phyloP scores from a whole-genome alignment of 2,888 invertebrate genomes.

The Mellilla xanthometata region DNA sequence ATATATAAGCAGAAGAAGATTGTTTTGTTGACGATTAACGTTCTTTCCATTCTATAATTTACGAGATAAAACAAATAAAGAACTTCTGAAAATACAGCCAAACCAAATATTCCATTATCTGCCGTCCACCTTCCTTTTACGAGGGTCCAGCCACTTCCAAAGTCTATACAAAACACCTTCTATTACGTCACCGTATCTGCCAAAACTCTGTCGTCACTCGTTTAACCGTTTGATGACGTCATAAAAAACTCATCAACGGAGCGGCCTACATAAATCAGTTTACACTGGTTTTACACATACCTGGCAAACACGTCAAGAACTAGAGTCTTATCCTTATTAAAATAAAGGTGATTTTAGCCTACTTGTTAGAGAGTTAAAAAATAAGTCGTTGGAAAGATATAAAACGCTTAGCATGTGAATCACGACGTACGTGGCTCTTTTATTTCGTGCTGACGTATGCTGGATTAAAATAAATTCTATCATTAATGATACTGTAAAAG shows the following conservation, averaged over 20 bases:
- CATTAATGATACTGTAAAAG: constrained; percentile 6
- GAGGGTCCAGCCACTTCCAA: constrained; percentile 9
- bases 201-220: constrained; percentile 44
- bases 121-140: constrained; percentile 5
- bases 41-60: no score
- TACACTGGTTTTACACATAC: constrained; percentile 5
- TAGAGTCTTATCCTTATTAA: constrained; percentile 11
- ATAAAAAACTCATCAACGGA: constrained; percentile 59
- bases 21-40: no score
- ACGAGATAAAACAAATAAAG: no score
- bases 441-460: constrained; percentile 26
- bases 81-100: no score
- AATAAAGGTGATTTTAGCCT: background rate
- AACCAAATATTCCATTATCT: constrained; percentile 19
- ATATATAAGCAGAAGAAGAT: no score
- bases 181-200: constrained; percentile 30
- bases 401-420: constrained; percentile 36
- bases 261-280: constrained; percentile 53
- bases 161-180: constrained; percentile 21
- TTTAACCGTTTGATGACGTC: constrained; percentile 65
- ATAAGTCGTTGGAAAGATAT: constrained; percentile 28
- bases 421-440: constrained; percentile 29
- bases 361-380: constrained; percentile 3
- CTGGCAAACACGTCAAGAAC: constrained; percentile 1
- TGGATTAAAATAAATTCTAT: constrained; percentile 22